These are phyloP conservation scores for Lophius americanus DNA, from an alignment of 2,797 vertebrate species.

Conservation along the genomic window DNA sequence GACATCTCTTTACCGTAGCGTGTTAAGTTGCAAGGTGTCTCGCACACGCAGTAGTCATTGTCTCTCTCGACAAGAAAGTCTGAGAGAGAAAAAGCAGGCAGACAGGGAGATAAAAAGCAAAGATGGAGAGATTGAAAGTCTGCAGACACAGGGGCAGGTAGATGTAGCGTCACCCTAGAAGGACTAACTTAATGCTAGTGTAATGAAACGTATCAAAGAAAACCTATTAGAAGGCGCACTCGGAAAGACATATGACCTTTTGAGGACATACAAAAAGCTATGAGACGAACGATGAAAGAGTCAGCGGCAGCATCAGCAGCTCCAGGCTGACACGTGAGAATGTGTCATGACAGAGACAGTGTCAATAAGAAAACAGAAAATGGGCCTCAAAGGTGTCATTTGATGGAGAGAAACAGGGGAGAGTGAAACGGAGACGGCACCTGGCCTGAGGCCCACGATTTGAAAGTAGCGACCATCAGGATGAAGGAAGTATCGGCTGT, in stretches of 20 bases:
- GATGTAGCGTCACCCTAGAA: conserved; percentile 24
- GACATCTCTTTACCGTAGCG: conserved; percentile 95
- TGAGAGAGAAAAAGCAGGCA: conserved; percentile 57
- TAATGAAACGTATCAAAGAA: conserved; percentile 32
- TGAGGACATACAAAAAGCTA: conserved; percentile 29
- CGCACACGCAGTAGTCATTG: conserved; percentile 93
- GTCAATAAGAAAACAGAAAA: conserved; percentile 49
- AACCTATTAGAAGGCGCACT: conserved; percentile 20
- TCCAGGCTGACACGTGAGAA: conserved; percentile 14
- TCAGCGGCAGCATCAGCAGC: conserved; percentile 20
- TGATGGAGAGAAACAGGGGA: conserved; percentile 39
- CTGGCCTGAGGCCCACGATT: conserved; percentile 25
- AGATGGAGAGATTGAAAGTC: conserved; percentile 14
- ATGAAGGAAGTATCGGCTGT: conserved; percentile 57
- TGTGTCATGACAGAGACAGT: conserved; percentile 19
- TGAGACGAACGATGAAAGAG: conserved; percentile 12
- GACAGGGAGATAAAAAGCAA: background rate
- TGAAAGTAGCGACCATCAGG: conserved; percentile 39
- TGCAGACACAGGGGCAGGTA: conserved; percentile 11
- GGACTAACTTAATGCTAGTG: conserved; percentile 44
- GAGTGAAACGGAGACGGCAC: conserved; percentile 27
- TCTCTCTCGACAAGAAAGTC: conserved; percentile 96
- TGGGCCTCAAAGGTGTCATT: conserved; percentile 48
- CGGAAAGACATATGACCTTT: conserved; percentile 24
- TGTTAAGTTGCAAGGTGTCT: conserved; percentile 94